phyloP scores from a whole-genome alignment of 1,140 invertebrate species.

The Tetramorium simillimum region DNA sequence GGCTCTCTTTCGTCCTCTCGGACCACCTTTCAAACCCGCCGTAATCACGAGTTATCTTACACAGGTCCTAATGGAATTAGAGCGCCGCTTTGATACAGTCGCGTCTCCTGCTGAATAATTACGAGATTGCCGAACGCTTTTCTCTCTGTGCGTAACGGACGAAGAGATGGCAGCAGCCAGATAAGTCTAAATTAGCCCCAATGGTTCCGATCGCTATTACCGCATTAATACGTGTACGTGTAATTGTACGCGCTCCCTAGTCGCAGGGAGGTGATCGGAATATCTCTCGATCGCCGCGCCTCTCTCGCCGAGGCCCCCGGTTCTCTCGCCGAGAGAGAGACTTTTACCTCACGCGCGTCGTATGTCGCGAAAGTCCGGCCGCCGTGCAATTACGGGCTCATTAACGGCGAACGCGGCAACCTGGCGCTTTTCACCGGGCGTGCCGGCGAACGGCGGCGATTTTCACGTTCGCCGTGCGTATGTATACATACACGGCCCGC shows the following conservation, averaged over 20 bases:
- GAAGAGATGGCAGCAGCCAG: not conserved
- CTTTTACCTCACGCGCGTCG: slow-evolving; percentile 1
- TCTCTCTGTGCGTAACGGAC: not conserved
- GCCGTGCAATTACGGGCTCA: slow-evolving; percentile 65
- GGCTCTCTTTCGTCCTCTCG: slow-evolving; percentile 11
- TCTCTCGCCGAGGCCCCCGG: not conserved
- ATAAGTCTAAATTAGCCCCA: slow-evolving; percentile 7
- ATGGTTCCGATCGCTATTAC: not conserved
- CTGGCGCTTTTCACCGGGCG: slow-evolving; percentile 53
- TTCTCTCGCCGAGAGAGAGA: not conserved
- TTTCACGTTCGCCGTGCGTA: not conserved
- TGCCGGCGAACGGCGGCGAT: slow-evolving; percentile 32
- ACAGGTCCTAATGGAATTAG: slow-evolving; percentile 75
- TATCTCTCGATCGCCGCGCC: not conserved
- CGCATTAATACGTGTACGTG: not conserved
- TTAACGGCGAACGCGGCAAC: slow-evolving; percentile 61
- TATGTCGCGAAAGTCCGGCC: slow-evolving; percentile 10
- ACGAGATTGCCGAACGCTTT: slow-evolving; percentile 67
- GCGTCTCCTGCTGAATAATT: slow-evolving; percentile 68
- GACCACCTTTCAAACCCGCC: slow-evolving; percentile 68
- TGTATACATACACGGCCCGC: not conserved
- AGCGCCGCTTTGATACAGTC: slow-evolving; percentile 72
- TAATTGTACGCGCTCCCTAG: not conserved
- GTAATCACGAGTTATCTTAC: slow-evolving; percentile 75
- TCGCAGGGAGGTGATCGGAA: not conserved